Percentiles rank a stretch among this genome's conserved stretches.
Evolutionary conservation across 2,888 invertebrate genomes (phyloP).

Genomic region (Phragmatobia fuliginosa): DNA sequence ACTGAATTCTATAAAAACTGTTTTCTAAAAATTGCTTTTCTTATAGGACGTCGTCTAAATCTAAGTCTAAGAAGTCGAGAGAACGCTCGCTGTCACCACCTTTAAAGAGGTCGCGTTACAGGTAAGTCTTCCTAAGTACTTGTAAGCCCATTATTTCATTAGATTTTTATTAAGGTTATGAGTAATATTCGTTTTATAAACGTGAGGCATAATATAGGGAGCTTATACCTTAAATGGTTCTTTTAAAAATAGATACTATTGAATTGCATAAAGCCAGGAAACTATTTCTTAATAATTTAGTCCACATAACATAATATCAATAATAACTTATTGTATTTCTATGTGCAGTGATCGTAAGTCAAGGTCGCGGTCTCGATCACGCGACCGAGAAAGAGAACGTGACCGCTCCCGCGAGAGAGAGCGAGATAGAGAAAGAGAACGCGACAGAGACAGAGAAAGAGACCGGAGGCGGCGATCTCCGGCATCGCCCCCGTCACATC

Average conservation of each 20-base stretch:
- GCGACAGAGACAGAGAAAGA: slow-evolving; percentile 64
- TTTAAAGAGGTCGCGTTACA: slow-evolving; percentile 72
- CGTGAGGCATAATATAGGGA: background rate
- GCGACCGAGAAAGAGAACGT: slow-evolving; percentile 63
- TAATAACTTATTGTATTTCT: background rate
- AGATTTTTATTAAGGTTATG: background rate
- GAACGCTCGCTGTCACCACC: slow-evolving; percentile 80
- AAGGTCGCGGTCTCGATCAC: slow-evolving; percentile 71
- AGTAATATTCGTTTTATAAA: background rate
- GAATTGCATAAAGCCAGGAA: background rate
- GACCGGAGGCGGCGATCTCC: slow-evolving; percentile 73
- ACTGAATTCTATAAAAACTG: background rate
- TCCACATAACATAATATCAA: background rate
- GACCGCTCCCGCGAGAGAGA: slow-evolving; percentile 63
- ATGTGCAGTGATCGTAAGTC: slow-evolving; percentile 70
- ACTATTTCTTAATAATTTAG: background rate
- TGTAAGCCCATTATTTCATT: background rate
- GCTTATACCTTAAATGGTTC: too few relatives aligned
- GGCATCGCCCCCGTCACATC: slow-evolving; percentile 76
- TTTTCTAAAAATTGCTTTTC: slow-evolving; percentile 4
- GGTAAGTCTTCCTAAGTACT: slow-evolving; percentile 44
- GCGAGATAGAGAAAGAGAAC: slow-evolving; percentile 65
- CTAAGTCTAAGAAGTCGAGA: slow-evolving; percentile 82
- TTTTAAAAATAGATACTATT: too few relatives aligned
- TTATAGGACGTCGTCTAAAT: slow-evolving; percentile 73